Evolutionary conservation across 2,888 invertebrate genomes (phyloP), one percentile per base, ranked within the genome.

Genomic region (Prosopocoilus inquinatus): DNA sequence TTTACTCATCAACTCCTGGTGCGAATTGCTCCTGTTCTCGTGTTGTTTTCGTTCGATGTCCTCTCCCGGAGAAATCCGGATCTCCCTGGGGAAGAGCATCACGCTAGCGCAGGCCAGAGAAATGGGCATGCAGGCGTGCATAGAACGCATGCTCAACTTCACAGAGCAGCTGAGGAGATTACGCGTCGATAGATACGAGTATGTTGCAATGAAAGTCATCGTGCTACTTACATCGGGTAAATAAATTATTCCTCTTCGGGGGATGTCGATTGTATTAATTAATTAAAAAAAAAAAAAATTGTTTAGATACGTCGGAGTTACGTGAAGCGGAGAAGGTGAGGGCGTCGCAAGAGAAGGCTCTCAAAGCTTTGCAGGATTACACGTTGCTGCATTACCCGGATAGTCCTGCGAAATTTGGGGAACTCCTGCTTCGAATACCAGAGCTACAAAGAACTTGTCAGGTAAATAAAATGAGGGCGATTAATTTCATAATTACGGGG

Each of bases 1-100:
- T 72, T 81, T 97, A 71, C 85, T 97, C 64, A 96, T 97, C 72
- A 97, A 97, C 79, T 95, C 96, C 60, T 97, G 97, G 97, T 96
- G 96, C 78, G 94, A 95, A 79, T 80, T 95, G 67, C 78, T 95
- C 65, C 83, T 95, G 61, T 89, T 95, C 73, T 94, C 94, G 47
- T 95, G 94, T 79, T 95, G 95, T 76, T 96, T 94, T 82, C 90
- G 95, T 59, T 96, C 96, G 36, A 90, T 96, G 76, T 84, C 88
- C 61, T 90, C 91, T 48, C 94, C 94, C 5, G 93, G 94, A 8
- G 92, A 94, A 76, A 94, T 95, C 66, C 82, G 90, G 59, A 74
- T 78, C 45, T 84, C 83, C 2, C 73, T 83, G 41, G 84, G 83
- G 2, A 85, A 86, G 69, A 83, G 84, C 61, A 84, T 89, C 52